These are phyloP conservation scores for Aphis gossypii DNA, from an alignment of 1,140 invertebrate species.

Conservation along the genomic window DNA sequence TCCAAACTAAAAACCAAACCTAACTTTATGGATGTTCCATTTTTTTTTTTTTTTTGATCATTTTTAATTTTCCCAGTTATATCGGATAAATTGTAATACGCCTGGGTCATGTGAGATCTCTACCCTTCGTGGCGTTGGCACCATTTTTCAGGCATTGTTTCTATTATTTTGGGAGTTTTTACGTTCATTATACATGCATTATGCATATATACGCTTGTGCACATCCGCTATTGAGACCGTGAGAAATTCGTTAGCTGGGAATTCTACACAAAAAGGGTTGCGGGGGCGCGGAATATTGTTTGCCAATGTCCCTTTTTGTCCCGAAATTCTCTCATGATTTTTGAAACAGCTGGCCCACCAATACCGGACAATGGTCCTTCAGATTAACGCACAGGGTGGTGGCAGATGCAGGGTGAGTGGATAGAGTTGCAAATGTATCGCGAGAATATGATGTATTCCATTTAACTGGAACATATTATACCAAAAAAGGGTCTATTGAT, in stretches of 20 bases:
- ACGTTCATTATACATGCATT: neutral
- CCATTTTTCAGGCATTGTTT: neutral
- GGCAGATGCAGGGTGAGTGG: conserved; percentile 17
- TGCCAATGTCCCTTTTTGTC: neutral
- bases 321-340: conserved; percentile 33
- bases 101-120: neutral
- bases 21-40: neutral
- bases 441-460: neutral
- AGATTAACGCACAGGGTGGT: conserved; percentile 1
- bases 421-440: conserved; percentile 28
- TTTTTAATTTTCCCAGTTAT: neutral
- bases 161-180: neutral
- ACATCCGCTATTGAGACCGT: neutral
- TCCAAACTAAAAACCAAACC: neutral
- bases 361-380: conserved; percentile 22
- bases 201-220: neutral
- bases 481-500: conserved; percentile 37
- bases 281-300: conserved; percentile 41
- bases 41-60: neutral
- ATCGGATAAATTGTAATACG: neutral
- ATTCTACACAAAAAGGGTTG: conserved; percentile 38
- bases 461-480: conserved; percentile 26
- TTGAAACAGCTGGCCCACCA: conserved; percentile 20
- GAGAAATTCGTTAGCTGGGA: conserved; percentile 33
- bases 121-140: neutral